These are phyloP conservation scores for Eira barbara DNA, from an alignment of 2,113 vertebrate genomes.

Conservation along the genomic window DNA sequence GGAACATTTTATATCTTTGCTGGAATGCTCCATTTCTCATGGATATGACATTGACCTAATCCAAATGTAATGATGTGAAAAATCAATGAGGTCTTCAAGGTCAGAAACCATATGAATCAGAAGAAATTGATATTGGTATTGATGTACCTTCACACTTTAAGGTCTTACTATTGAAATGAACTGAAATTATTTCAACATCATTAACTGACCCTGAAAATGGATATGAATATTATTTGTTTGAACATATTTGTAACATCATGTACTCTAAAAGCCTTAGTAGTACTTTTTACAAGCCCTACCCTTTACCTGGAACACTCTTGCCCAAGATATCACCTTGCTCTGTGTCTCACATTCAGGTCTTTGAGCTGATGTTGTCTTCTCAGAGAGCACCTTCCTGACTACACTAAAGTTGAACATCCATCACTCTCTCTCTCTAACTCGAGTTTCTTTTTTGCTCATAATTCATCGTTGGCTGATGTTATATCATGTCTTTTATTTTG, in stretches of 20 bases:
- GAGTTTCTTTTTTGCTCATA: neutral
- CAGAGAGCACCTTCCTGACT: neutral
- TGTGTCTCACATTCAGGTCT: neutral
- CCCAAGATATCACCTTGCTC: neutral
- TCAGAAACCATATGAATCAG: neutral
- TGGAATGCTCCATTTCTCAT: neutral
- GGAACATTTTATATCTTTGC: neutral
- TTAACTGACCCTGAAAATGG: neutral
- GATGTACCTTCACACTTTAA: slow-evolving; percentile 1
- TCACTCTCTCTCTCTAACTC: neutral
- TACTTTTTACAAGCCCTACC: neutral
- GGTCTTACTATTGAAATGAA: neutral
- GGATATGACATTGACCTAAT: neutral
- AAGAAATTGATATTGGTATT: slow-evolving; percentile 16
- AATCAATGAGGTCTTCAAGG: slow-evolving; percentile 10
- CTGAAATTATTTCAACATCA: slow-evolving; percentile 3
- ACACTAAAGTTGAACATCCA: neutral
- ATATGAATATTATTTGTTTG: neutral
- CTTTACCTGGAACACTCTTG: neutral
- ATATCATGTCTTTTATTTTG: neutral
- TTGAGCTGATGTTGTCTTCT: neutral
- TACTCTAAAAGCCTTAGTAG: neutral
- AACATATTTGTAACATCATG: neutral
- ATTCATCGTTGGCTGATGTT: neutral
- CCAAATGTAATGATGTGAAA: slow-evolving; percentile 1